Evolutionary conservation across 2,888 invertebrate species (phyloP).

Genomic region (Drosophila leonis): DNA sequence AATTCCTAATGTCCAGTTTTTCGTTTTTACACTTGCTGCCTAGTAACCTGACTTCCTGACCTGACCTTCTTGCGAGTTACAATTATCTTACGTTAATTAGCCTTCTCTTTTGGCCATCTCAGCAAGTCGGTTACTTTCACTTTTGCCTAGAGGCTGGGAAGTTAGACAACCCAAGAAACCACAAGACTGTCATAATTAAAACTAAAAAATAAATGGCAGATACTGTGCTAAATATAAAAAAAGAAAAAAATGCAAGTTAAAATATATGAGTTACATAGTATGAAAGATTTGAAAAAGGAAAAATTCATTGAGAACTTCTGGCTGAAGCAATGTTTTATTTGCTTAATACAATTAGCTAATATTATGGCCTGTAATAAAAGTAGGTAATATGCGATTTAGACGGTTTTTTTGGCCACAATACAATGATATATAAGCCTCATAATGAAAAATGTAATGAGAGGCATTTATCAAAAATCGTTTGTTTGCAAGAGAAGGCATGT

Average conservation of each 20-base stretch:
- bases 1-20: conserved; percentile 1
- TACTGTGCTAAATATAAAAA: too few species aligned
- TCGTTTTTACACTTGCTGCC: conserved; percentile 12
- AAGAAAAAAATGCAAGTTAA: too few species aligned
- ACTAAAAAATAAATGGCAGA: too few species aligned
- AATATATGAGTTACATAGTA: too few species aligned
- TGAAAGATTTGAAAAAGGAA: too few species aligned
- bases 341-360: conserved; percentile 17
- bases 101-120: conserved; percentile 13
- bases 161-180: background rate
- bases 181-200: too few species aligned
- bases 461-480: conserved; percentile 81
- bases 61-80: conserved; percentile 1
- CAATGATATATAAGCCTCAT: conserved; percentile 63
- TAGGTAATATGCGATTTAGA: conserved; percentile 15
- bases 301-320: background rate
- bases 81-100: conserved; percentile 19
- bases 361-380: conserved; percentile 20
- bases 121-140: conserved; percentile 45
- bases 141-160: conserved; percentile 14
- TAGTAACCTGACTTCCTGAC: conserved; percentile 12
- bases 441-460: conserved; percentile 74
- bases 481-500: conserved; percentile 44
- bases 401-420: conserved; percentile 49
- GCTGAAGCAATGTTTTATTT: background rate